These are phyloP conservation scores for Piscicola geometra DNA, from an alignment of 2,888 invertebrate genomes.

Conservation along the genomic window DNA sequence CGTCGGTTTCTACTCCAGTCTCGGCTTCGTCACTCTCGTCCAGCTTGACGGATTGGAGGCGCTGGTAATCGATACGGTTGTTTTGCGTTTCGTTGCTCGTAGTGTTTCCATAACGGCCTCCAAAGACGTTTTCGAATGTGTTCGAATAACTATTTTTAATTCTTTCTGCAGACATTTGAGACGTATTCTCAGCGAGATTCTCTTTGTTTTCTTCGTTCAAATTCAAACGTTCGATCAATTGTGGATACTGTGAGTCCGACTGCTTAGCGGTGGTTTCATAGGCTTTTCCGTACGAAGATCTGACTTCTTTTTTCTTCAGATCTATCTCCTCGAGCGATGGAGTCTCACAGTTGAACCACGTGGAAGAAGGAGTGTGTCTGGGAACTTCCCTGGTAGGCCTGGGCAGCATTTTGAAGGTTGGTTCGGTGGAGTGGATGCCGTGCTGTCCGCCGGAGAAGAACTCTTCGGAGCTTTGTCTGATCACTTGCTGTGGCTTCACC, in stretches of 20 bases:
- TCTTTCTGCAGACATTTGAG: background rate
- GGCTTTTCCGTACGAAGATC: background rate
- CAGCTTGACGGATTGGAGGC: background rate
- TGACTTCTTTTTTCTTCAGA: background rate
- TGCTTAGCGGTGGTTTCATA: background rate
- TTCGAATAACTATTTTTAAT: background rate
- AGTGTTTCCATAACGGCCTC: constrained; percentile 3
- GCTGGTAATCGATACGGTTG: background rate
- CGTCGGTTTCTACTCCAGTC: too few relatives aligned
- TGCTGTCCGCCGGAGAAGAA: background rate
- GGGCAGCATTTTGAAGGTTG: background rate
- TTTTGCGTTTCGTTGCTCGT: background rate
- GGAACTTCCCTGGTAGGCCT: background rate
- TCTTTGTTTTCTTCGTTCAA: background rate
- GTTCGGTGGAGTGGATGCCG: background rate
- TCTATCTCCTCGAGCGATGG: background rate
- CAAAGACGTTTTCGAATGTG: constrained; percentile 30
- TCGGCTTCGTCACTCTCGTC: background rate
- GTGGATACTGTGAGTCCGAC: background rate
- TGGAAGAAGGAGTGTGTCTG: background rate
- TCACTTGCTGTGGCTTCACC: background rate
- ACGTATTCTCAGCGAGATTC: background rate
- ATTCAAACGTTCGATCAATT: background rate
- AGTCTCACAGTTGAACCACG: background rate
- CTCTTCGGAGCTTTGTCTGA: constrained; percentile 1